These are phyloP conservation scores for Uropsilus gracilis DNA, from an alignment of 2,113 vertebrate species.

Conservation along the genomic window DNA sequence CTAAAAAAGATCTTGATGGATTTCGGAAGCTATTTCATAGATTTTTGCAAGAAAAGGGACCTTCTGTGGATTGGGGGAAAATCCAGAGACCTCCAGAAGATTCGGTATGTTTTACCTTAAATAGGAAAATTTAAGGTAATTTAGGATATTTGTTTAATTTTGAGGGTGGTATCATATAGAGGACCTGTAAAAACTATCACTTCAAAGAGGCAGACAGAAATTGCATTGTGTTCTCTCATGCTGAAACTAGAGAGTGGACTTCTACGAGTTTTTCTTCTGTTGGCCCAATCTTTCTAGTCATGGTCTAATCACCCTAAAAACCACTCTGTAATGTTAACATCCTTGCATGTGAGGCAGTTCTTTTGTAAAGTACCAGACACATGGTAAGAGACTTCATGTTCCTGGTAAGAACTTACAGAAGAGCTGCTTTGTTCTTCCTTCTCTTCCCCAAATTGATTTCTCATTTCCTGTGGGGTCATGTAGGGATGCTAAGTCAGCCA, in stretches of 20 bases:
- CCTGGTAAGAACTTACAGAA: too few species aligned
- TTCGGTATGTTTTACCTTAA: constrained; percentile 89
- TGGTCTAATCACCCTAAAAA: not conserved
- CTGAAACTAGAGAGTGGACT: not conserved
- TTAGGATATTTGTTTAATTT: constrained; percentile 5
- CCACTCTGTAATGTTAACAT: not conserved
- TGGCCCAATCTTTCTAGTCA: not conserved
- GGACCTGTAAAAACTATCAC: not conserved
- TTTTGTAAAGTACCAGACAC: not conserved
- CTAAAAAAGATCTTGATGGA: constrained; percentile 95
- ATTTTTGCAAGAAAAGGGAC: constrained; percentile 97
- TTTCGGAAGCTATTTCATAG: constrained; percentile 98
- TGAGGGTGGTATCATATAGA: not conserved
- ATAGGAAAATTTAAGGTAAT: constrained; percentile 44
- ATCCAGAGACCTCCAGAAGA: constrained; percentile 98
- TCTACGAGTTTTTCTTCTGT: not conserved
- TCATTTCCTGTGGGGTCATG: not conserved
- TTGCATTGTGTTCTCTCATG: not conserved
- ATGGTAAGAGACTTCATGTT: not conserved
- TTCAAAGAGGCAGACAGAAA: not conserved
- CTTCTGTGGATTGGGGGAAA: constrained; percentile 96
- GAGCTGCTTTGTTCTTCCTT: not conserved
- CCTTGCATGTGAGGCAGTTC: not conserved
- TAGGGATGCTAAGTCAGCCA: not conserved
- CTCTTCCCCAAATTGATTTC: not conserved